Conservation (phyloP, 53 echinoderm and acorn worm genomes). For the Astropecten irregularis region DNA sequence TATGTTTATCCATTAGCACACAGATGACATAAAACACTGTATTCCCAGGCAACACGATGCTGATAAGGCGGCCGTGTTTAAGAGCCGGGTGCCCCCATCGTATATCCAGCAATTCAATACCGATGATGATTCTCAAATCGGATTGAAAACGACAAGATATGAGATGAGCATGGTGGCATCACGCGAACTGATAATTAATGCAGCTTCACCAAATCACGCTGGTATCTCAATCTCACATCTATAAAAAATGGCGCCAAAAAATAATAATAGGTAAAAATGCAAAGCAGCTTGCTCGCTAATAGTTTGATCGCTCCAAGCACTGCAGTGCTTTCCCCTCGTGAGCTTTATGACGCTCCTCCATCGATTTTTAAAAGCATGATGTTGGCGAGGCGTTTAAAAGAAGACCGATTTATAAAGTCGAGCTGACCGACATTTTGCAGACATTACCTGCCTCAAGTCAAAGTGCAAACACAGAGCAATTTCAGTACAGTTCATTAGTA, state of each 20-base stretch:
- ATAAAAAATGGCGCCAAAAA: too few relatives aligned
- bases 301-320: not conserved
- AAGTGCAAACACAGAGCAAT: not conserved
- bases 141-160: constrained; percentile 28
- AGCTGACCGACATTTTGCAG: not conserved
- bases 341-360: too few relatives aligned
- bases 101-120: not conserved
- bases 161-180: constrained; percentile 1
- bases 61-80: too few relatives aligned
- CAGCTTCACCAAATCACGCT: too few relatives aligned
- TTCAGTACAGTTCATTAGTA: too few relatives aligned
- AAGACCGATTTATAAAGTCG: not conserved
- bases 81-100: too few relatives aligned
- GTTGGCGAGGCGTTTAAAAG: not conserved
- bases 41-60: too few relatives aligned
- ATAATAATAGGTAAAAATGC: not conserved
- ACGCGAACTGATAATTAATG: not conserved
- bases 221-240: too few relatives aligned
- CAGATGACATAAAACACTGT: too few relatives aligned
- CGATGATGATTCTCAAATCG: constrained; percentile 3
- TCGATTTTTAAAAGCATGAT: not conserved
- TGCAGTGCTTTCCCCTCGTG: not conserved
- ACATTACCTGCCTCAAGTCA: not conserved
- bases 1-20: too few relatives aligned
- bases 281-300: not conserved